Evolutionary conservation across 2,888 invertebrate species (phyloP).

Genomic region (Hirtodrosophila trivittata): DNA sequence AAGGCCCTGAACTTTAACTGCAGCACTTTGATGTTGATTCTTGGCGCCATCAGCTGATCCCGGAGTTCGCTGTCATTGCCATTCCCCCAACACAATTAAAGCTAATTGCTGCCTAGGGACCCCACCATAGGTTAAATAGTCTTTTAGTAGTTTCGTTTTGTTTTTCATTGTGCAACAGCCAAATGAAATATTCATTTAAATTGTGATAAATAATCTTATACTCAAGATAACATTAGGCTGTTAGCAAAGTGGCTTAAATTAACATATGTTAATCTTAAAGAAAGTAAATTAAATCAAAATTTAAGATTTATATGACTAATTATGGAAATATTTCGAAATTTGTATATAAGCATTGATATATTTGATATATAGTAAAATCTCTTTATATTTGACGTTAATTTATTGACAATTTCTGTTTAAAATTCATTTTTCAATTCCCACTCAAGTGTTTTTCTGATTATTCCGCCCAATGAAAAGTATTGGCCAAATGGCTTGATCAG

Average conservation of each 20-base stretch:
- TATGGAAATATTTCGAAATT: not conserved
- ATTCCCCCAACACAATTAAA: conserved; percentile 45
- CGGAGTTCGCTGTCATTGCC: conserved; percentile 23
- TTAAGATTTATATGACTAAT: not conserved
- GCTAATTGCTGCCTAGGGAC: conserved; percentile 51
- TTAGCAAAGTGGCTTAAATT: too few relatives aligned
- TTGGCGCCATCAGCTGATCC: conserved; percentile 55
- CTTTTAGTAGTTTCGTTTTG: conserved; percentile 32
- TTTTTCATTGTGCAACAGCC: not conserved
- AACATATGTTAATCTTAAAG: not conserved
- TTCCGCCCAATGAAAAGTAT: conserved; percentile 25
- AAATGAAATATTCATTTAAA: not conserved
- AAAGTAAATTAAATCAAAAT: too few relatives aligned
- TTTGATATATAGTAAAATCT: not conserved
- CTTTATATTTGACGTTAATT: not conserved
- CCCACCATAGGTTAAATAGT: conserved; percentile 57
- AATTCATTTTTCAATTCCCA: not conserved
- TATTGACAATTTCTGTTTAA: too few relatives aligned
- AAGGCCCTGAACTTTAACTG: conserved; percentile 22
- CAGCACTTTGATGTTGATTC: conserved; percentile 22
- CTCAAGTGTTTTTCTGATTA: conserved; percentile 27
- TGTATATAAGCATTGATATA: not conserved
- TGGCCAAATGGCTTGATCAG: conserved; percentile 39
- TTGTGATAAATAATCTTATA: too few relatives aligned
- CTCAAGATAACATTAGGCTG: too few relatives aligned